Evolutionary conservation across 2,888 invertebrate genomes (phyloP).

Genomic region (Vandiemenella viatica): DNA sequence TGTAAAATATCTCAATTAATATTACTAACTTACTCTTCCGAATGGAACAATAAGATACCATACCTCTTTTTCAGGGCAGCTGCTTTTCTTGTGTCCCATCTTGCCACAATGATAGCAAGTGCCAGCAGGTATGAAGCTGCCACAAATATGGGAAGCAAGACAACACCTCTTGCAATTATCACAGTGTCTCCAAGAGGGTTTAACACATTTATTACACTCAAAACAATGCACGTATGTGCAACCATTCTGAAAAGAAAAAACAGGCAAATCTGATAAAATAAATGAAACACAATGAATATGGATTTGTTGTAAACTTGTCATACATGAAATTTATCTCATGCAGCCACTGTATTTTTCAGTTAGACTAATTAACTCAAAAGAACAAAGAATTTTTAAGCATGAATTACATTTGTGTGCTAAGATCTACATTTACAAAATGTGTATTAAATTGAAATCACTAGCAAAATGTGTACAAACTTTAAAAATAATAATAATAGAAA

Average conservation of each 20-base stretch:
- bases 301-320: too few species aligned
- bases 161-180: slow-evolving; percentile 50
- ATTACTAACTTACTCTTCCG: background rate
- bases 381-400: too few species aligned
- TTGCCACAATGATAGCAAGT: slow-evolving; percentile 39
- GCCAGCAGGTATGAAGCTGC: slow-evolving; percentile 19
- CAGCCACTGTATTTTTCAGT: too few species aligned
- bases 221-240: slow-evolving; percentile 51
- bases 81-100: slow-evolving; percentile 38
- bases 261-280: background rate
- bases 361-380: too few species aligned
- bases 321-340: too few species aligned
- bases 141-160: slow-evolving; percentile 37
- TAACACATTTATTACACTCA: slow-evolving; percentile 58
- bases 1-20: too few species aligned
- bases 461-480: too few species aligned
- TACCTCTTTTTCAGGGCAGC: slow-evolving; percentile 25
- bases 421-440: too few species aligned
- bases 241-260: slow-evolving; percentile 36
- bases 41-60: background rate
- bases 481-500: too few species aligned
- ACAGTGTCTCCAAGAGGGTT: slow-evolving; percentile 73
- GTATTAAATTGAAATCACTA: too few species aligned
- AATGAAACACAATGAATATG: background rate
- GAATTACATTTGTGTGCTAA: too few species aligned